Evolutionary conservation across 2,888 invertebrate genomes (phyloP).

Genomic region (Aphidius colemani): DNA sequence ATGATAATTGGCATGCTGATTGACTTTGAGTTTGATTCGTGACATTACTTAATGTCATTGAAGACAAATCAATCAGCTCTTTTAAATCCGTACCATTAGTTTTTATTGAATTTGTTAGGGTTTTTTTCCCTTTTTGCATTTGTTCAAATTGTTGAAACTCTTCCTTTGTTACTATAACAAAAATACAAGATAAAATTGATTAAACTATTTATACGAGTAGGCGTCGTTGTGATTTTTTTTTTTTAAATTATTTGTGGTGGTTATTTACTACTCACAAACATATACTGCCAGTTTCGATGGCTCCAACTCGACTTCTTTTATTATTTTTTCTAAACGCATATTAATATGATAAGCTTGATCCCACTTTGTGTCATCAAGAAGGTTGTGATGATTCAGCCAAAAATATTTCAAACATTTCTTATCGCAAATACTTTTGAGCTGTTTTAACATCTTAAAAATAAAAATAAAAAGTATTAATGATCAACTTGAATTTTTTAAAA

Average conservation of each 20-base stretch:
- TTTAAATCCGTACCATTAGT: too few relatives aligned
- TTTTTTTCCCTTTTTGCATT: background rate
- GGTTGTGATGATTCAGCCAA: constrained; percentile 10
- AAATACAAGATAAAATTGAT: background rate
- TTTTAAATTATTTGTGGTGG: background rate
- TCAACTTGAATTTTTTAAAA: too few relatives aligned
- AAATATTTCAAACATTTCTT: constrained; percentile 9
- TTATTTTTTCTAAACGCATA: background rate
- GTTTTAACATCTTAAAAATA: constrained; percentile 15
- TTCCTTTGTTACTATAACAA: constrained; percentile 1
- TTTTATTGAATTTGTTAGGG: background rate
- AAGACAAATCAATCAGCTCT: too few relatives aligned
- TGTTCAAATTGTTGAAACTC: background rate
- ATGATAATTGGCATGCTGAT: too few relatives aligned
- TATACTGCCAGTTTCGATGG: background rate
- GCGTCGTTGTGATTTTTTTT: too few relatives aligned
- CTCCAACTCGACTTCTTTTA: background rate
- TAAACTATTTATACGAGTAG: background rate
- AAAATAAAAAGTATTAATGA: constrained; percentile 1
- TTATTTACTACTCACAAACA: constrained; percentile 4
- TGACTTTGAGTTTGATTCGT: too few relatives aligned
- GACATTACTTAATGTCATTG: too few relatives aligned
- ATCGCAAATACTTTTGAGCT: constrained; percentile 10
- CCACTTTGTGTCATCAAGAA: constrained; percentile 6
- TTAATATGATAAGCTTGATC: background rate